Percentiles rank a stretch among this genome's conserved stretches.
These are phyloP conservation scores for Saguinus imperator DNA, from an alignment of 2,113 vertebrate genomes.

Conservation along the genomic window DNA sequence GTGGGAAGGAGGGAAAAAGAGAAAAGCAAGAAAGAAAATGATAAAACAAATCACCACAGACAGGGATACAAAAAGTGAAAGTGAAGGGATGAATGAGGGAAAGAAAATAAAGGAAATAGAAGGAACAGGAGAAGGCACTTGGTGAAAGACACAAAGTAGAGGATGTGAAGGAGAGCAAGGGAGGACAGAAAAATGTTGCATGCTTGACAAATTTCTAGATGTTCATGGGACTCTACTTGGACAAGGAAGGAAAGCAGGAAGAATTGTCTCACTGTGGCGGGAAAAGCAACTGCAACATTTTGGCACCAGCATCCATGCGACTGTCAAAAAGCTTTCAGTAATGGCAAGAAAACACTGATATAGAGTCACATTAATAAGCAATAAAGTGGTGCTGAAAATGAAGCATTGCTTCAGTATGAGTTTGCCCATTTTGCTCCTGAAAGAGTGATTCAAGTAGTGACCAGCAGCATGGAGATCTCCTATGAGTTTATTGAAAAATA, in stretches of 20 bases:
- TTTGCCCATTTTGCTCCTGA: neutral
- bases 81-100: neutral
- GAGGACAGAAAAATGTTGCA: neutral
- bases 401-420: accelerated
- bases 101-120: neutral
- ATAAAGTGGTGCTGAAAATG: accelerated
- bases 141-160: neutral
- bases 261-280: accelerated
- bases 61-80: accelerated
- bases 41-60: too few relatives aligned
- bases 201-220: accelerated
- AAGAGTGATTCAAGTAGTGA: neutral
- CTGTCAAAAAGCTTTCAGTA: accelerated
- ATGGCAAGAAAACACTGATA: accelerated
- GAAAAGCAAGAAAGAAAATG: neutral
- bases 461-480: neutral
- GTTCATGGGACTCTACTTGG: accelerated
- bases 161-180: accelerated
- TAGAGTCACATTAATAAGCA: accelerated
- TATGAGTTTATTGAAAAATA: neutral
- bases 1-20: neutral
- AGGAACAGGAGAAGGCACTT: accelerated
- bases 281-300: neutral
- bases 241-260: too few relatives aligned
- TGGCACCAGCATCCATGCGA: accelerated